Evolutionary conservation across 2,113 vertebrate species (phyloP).

Genomic region (Stigmatopora nigra): DNA sequence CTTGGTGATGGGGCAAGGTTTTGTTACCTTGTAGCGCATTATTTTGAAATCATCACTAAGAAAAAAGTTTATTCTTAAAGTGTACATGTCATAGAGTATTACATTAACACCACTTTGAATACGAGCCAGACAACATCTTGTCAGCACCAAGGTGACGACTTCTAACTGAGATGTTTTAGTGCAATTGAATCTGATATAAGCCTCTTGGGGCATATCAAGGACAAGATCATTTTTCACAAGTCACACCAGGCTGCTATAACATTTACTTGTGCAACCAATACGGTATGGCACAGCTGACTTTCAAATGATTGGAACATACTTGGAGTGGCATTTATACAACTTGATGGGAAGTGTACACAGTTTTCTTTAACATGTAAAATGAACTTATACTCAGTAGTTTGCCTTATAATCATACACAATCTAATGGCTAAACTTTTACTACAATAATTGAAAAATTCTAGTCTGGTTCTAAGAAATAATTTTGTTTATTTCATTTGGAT

Average conservation of each 20-base stretch:
- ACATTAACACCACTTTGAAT: not conserved
- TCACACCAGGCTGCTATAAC: not conserved
- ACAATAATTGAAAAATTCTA: not conserved
- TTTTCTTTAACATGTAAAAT: not conserved
- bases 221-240: slow-evolving; percentile 1
- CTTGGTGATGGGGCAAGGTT: not conserved
- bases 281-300: not conserved
- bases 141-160: slow-evolving; percentile 1
- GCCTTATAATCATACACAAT: not conserved
- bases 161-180: not conserved
- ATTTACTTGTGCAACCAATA: not conserved
- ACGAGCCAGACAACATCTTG: slow-evolving; percentile 1
- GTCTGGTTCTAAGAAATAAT: not conserved
- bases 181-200: not conserved
- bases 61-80: not conserved
- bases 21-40: not conserved
- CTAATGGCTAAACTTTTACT: not conserved
- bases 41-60: not conserved
- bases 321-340: not conserved
- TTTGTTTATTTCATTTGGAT: not conserved
- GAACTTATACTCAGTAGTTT: not conserved
- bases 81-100: not conserved
- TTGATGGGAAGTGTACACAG: not conserved
- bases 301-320: not conserved
- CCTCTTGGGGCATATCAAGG: not conserved